Conservation (phyloP, 2,113 vertebrate genomes). For the Gila orcuttii region DNA sequence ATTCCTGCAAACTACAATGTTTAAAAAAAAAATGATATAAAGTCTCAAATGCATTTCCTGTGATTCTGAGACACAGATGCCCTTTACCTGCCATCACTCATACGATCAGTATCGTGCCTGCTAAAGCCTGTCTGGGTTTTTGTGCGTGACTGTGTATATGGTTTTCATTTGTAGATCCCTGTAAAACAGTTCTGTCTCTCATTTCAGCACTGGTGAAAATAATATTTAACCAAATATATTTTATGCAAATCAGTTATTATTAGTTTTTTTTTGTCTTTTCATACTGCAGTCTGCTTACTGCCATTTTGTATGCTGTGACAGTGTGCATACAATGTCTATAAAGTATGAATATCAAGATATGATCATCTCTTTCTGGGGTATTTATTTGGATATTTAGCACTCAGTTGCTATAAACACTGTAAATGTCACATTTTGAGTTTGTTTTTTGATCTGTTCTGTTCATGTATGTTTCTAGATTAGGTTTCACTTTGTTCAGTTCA, state of each 20-base stretch:
- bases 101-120: background rate
- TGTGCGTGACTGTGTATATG: background rate
- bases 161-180: background rate
- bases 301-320: background rate
- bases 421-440: no score
- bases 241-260: background rate
- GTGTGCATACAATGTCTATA: background rate
- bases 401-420: background rate
- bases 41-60: background rate
- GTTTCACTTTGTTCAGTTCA: no score
- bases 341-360: background rate
- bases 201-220: background rate
- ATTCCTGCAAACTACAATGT: background rate
- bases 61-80: constrained; percentile 13
- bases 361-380: background rate
- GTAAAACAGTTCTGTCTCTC: background rate
- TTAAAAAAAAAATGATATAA: background rate
- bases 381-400: constrained; percentile 14
- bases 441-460: no score
- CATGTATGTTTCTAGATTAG: no score
- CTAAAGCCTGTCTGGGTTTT: background rate
- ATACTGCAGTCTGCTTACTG: background rate
- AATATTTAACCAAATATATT: background rate
- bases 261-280: background rate
- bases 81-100: constrained; percentile 23